Evolutionary conservation across 2,113 vertebrate genomes (phyloP), one percentile per base, ranked within the genome.

Genomic region (Ovibos moschatus): DNA sequence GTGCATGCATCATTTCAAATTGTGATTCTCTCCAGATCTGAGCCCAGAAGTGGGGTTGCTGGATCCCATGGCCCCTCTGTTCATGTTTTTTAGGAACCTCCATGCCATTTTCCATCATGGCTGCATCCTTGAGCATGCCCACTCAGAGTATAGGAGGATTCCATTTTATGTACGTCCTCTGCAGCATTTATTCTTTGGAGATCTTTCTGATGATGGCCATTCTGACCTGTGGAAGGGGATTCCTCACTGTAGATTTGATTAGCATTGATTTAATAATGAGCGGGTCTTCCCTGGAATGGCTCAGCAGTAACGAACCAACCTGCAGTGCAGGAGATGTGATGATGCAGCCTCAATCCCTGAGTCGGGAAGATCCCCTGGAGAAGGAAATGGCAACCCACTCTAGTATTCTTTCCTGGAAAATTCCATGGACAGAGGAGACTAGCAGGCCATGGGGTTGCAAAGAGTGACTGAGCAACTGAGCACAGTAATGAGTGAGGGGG

Each of bases 61-160:
- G n/a, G n/a, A 40, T 71, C n/a, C 67, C 67, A 71, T 12, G n/a
- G 19, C 1, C 10, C 67, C n/a, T 40, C 10, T 71, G n/a, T 40
- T 23, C n/a, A 40, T 19, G 23, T 40, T 40, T 23, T 40, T 12
- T 21, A 6, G 67, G 10, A 71, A 6, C n/a, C 19, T 71, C 67
- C n/a, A 0, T 3, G 5, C n/a, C 0, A 1, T 71, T 71, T 40
- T 40, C n/a, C 67, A 40, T 40, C 19, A 6, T 21, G n/a, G 10
- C 5, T 36, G 67, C 4, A 12, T 11, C 67, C 67, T 40, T 11
- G n/a, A 6, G n/a, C 67, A 40, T 71, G n/a, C 67, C n/a, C n/a
- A 40, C n/a, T 71, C 19, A 40, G n/a, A 40, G 19, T 23, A 3
- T 71, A 40, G 67, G n/a, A 71, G 1, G 19, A 40, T 23, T 40